Conservation (phyloP, 2,113 vertebrate genomes). For the Speoplatyrhinus poulsoni region DNA sequence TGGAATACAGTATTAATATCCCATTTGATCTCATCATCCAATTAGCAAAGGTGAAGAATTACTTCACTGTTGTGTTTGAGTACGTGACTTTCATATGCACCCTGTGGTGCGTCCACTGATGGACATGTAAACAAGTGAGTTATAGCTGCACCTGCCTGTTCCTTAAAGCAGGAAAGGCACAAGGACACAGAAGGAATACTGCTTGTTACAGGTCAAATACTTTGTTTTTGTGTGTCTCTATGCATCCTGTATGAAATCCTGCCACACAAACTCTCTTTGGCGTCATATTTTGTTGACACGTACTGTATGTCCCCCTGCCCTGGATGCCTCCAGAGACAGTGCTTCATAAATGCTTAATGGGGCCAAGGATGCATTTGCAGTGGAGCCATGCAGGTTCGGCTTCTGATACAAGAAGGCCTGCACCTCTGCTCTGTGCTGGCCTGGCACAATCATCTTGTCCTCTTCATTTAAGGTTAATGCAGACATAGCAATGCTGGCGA, state of each 20-base stretch:
- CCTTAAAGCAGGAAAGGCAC: slow-evolving; percentile 30
- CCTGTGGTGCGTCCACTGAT: background rate
- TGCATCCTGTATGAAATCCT: slow-evolving; percentile 20
- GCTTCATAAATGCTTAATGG: slow-evolving; percentile 58
- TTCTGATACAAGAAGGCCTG: slow-evolving; percentile 19
- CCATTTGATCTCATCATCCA: slow-evolving; percentile 34
- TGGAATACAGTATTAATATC: slow-evolving; percentile 31
- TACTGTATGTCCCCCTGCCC: slow-evolving; percentile 26
- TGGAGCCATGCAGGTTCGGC: slow-evolving; percentile 20
- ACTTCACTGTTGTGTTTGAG: background rate
- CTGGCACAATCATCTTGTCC: slow-evolving; percentile 14
- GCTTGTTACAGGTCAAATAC: background rate
- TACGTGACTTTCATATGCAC: background rate
- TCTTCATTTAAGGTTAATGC: slow-evolving; percentile 23
- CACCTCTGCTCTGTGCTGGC: slow-evolving; percentile 22
- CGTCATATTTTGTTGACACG: slow-evolving; percentile 23
- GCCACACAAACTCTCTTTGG: slow-evolving; percentile 41
- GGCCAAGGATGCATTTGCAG: slow-evolving; percentile 29
- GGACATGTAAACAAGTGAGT: background rate
- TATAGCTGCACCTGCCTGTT: background rate
- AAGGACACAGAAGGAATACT: background rate
- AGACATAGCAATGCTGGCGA: slow-evolving; percentile 18
- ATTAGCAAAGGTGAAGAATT: slow-evolving; percentile 36
- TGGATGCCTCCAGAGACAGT: slow-evolving; percentile 50
- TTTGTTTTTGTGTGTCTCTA: slow-evolving; percentile 26